Evolutionary conservation across 30 jellyfish, hydroid and myxozoan genomes (phyloP).

Genomic region (Mastigias papua): DNA sequence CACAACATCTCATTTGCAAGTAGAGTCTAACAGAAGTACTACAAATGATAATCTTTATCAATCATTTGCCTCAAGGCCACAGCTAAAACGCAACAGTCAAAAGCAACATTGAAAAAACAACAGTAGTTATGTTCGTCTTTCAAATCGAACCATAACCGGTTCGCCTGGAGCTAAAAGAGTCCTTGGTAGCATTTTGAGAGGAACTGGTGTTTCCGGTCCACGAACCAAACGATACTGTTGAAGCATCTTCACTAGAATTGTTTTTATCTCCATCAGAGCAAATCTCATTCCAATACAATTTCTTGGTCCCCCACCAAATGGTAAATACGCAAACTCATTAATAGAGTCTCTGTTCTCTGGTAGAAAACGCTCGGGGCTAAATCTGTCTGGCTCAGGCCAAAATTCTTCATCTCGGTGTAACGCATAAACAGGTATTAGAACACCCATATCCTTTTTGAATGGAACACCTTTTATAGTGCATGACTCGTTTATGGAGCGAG

Average conservation of each 20-base stretch:
- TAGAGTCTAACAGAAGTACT: too few species aligned
- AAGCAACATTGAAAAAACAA: too few species aligned
- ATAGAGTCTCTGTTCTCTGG: slow-evolving; percentile 67
- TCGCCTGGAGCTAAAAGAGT: slow-evolving; percentile 56
- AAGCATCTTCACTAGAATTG: slow-evolving; percentile 51
- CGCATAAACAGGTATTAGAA: slow-evolving; percentile 47
- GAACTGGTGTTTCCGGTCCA: slow-evolving; percentile 59
- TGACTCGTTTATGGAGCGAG: slow-evolving; percentile 20
- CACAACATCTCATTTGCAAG: too few species aligned
- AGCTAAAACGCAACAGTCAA: too few species aligned
- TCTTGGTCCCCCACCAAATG: slow-evolving; percentile 79
- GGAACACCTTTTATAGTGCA: slow-evolving; percentile 55
- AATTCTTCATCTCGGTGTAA: slow-evolving; percentile 68
- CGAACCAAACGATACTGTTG: slow-evolving; percentile 67
- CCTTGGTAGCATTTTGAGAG: slow-evolving; percentile 29
- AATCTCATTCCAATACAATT: slow-evolving; percentile 70
- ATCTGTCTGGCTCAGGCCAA: slow-evolving; percentile 69
- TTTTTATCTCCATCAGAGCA: slow-evolving; percentile 72
- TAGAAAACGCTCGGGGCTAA: slow-evolving; percentile 72
- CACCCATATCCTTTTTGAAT: slow-evolving; percentile 62
- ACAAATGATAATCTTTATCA: too few species aligned
- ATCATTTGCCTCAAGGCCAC: too few species aligned
- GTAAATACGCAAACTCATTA: slow-evolving; percentile 65
- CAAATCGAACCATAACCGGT: slow-evolving; percentile 51
- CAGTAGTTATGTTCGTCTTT: background rate